These are phyloP conservation scores for Umimayanthus kanabou DNA, from an alignment of 92 coral and sea anemone genomes.

Conservation along the genomic window DNA sequence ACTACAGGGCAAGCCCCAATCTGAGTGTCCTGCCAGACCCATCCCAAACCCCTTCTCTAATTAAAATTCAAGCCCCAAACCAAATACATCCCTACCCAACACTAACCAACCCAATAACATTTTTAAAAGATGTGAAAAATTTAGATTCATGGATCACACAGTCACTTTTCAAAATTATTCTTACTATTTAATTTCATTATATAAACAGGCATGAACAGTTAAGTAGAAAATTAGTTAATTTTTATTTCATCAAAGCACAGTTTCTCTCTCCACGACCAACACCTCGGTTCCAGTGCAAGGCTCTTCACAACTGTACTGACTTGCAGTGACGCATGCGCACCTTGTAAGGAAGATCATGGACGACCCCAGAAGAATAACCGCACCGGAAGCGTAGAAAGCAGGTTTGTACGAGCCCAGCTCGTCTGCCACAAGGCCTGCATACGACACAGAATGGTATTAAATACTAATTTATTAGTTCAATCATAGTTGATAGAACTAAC, in stretches of 20 bases:
- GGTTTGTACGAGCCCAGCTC: conserved; percentile 19
- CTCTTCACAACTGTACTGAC: neutral
- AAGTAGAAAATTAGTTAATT: neutral
- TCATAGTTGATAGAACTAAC: no score
- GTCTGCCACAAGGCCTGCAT: conserved; percentile 29
- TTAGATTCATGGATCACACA: no score
- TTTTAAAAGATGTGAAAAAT: no score
- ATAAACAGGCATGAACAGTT: no score
- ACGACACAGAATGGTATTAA: neutral
- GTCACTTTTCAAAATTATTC: neutral
- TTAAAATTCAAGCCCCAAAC: no score
- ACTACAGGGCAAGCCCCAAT: no score
- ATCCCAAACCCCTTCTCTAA: no score
- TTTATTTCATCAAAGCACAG: conserved; percentile 1
- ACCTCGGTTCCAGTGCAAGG: neutral
- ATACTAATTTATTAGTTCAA: no score
- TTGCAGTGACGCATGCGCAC: conserved; percentile 7
- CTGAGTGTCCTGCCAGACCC: no score
- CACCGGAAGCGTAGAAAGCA: conserved; percentile 28
- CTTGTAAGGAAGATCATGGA: conserved; percentile 9
- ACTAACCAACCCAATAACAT: no score
- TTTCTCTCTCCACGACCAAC: conserved; percentile 19
- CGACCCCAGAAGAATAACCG: conserved; percentile 7
- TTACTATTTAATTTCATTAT: no score
- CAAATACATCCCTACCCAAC: no score